Percentiles rank a stretch among this genome's conserved stretches.
Evolutionary conservation across 2,888 invertebrate species (phyloP).

Genomic region (Merodon equestris): DNA sequence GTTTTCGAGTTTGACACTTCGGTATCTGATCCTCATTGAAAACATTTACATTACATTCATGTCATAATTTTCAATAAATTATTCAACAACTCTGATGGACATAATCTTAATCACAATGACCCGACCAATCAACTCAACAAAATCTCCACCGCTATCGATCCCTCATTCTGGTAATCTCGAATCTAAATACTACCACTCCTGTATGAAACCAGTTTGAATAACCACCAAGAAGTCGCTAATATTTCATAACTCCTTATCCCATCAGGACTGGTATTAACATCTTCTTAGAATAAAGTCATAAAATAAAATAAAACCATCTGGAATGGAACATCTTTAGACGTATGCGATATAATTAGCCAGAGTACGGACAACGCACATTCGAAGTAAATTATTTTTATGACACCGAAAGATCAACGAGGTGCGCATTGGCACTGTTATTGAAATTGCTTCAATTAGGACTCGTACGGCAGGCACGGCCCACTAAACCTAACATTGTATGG

Average conservation of each 20-base stretch:
- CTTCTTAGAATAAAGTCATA: conserved; percentile 52
- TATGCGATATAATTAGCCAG: not conserved
- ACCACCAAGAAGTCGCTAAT: not conserved
- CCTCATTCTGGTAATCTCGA: no score
- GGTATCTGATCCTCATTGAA: no score
- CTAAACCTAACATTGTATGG: conserved; percentile 59
- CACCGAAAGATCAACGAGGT: conserved; percentile 39
- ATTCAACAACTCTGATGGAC: no score
- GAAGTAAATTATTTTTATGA: conserved; percentile 59
- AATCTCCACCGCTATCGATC: no score
- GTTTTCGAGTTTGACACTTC: no score
- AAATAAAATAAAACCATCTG: conserved; percentile 32
- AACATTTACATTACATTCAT: no score
- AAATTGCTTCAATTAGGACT: conserved; percentile 52
- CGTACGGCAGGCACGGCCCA: conserved; percentile 33
- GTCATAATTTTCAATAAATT: no score
- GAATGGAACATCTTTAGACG: conserved; percentile 9
- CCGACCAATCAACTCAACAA: no score
- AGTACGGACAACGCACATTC: conserved; percentile 18
- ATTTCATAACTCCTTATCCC: conserved; percentile 20
- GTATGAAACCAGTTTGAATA: no score
- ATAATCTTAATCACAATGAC: no score
- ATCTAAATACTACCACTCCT: no score
- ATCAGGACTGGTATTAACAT: conserved; percentile 17
- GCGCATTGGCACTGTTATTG: conserved; percentile 47